These are phyloP conservation scores for Brachionus paranguensis DNA, from an alignment of 1,140 invertebrate species.

Conservation along the genomic window DNA sequence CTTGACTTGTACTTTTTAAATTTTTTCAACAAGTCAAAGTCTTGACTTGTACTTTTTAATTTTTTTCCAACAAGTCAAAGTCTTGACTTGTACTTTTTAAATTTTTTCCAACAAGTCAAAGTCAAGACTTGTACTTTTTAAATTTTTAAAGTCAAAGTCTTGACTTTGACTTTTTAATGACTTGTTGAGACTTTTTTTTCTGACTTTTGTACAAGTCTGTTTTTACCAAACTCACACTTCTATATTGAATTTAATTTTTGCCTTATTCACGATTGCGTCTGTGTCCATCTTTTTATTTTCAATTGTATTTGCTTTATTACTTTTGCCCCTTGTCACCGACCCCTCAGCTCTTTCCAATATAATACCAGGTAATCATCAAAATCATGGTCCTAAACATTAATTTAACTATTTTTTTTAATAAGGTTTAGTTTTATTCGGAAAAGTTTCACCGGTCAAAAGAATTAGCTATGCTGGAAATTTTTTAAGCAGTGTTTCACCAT, in stretches of 20 bases:
- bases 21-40: too few species aligned
- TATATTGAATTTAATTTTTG: not conserved
- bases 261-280: not conserved
- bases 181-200: too few species aligned
- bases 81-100: too few species aligned
- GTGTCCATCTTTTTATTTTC: not conserved
- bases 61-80: too few species aligned
- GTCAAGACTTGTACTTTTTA: too few species aligned
- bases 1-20: too few species aligned
- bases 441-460: not conserved
- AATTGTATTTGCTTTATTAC: not conserved
- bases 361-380: not conserved
- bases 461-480: not conserved
- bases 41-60: too few species aligned
- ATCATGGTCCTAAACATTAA: not conserved
- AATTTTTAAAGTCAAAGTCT: too few species aligned
- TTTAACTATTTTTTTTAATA: not conserved
- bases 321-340: not conserved
- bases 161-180: too few species aligned
- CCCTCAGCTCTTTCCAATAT: not conserved
- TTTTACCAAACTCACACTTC: not conserved
- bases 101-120: too few species aligned
- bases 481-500: not conserved
- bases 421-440: not conserved
- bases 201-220: too few species aligned